Evolutionary conservation across 2,888 invertebrate genomes (phyloP), one percentile per base, ranked within the genome.

Genomic region (Epirrhoe alternata): DNA sequence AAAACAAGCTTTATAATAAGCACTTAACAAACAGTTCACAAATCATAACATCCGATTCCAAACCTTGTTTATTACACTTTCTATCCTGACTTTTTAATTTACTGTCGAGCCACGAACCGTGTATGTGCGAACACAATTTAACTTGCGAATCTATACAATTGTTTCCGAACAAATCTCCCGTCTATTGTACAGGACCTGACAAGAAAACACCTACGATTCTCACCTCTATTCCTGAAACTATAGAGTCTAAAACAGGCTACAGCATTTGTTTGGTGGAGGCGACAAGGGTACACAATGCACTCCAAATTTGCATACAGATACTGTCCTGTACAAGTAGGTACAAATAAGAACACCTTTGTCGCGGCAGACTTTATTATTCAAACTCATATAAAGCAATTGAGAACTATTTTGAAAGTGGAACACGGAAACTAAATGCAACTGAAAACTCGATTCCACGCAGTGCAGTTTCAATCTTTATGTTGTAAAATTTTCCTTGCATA

Each of bases 291-390:
- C 81, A 86, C 86, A 86, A 86, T 86, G 80, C 84, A 81, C 77
- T 75, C 70, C 68, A 82, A 86, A 86, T 87, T 87, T 87, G 83
- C 86, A 87, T 88, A 79, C 83, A 85, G 83, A 86, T 77, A 77
- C 78, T 57, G 73, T 70, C 62, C 60, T 35, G 59, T 66, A 63
- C 47, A 24, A 24, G 24, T 24, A 74, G 65, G 35, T 64, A 61
- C 56, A 58, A 58, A 52, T 61, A 47, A 50, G 55, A 65, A 24
- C 64, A 66, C 64, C 68, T 52, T 64, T 66, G 54, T 66, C 54
- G 61, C 24, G 47, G 35, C 30, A 55, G 64, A 69, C 64, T 64
- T 66, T 71, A 62, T 64, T 69, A 66, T 68, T 55, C 62, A 63
- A 66, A 61, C 68, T 68, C 61, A 61, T 64, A 59, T 63, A 64